Evolutionary conservation across 2,888 invertebrate genomes (phyloP).

Genomic region (Dicroscelio sp.): DNA sequence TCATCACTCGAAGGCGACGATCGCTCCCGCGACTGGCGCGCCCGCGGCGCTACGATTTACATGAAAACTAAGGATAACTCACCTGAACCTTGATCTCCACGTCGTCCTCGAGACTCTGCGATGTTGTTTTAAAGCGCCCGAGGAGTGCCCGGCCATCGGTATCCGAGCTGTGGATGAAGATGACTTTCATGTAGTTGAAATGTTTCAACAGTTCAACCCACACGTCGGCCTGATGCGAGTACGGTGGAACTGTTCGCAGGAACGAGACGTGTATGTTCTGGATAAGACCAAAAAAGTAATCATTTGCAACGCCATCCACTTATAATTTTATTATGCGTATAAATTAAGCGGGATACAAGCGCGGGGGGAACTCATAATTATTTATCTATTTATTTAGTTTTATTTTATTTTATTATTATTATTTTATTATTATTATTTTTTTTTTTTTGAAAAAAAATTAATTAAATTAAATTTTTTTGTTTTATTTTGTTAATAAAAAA

Average conservation of each 20-base stretch:
- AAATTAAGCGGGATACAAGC: slow-evolving; percentile 78
- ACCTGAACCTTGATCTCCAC: slow-evolving; percentile 97
- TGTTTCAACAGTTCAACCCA: slow-evolving; percentile 98
- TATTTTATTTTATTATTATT: too few species aligned
- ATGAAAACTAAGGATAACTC: slow-evolving; percentile 84
- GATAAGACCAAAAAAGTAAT: slow-evolving; percentile 75
- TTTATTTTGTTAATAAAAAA: too few species aligned
- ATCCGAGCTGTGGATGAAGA: slow-evolving; percentile 98
- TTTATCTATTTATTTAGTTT: too few species aligned
- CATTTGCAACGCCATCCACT: slow-evolving; percentile 71
- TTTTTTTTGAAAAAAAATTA: too few species aligned
- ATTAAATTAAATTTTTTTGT: too few species aligned
- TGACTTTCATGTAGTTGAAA: slow-evolving; percentile 98
- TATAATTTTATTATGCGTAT: slow-evolving; percentile 79
- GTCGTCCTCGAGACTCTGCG: slow-evolving; percentile 97
- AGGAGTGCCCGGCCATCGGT: slow-evolving; percentile 98
- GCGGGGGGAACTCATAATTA: too few species aligned
- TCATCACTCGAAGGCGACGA: slow-evolving; percentile 64
- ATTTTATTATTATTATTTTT: too few species aligned
- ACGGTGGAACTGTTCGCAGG: slow-evolving; percentile 98
- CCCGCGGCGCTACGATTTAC: slow-evolving; percentile 72
- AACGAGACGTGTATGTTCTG: slow-evolving; percentile 99
- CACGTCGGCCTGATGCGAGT: slow-evolving; percentile 99
- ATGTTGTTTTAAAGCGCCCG: slow-evolving; percentile 98
- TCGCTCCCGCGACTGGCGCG: slow-evolving; percentile 47